Evolutionary conservation across 2,888 invertebrate species (phyloP), one percentile per base, ranked within the genome.

Genomic region (Endomychus coccineus): DNA sequence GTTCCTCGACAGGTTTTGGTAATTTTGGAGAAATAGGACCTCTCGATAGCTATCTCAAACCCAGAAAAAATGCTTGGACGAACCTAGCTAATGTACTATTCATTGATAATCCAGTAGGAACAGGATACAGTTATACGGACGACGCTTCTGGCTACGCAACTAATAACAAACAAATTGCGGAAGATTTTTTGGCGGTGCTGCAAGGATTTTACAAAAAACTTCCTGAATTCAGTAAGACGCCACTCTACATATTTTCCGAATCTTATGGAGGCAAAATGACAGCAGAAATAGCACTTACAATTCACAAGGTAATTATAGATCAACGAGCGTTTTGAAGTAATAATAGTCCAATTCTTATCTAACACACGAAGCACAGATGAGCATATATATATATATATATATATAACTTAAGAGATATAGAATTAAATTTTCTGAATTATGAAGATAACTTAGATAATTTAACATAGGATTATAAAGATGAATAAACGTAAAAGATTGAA

Each of bases 191-290:
- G 1, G 70, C 71, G 33, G 70, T 87, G 22, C 74, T 89, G 66
- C 73, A 72, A 54, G 72, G 71, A 4, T 86, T 92, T 62, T 78
- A 85, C 48, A 53, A 67, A 10, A 59, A 68, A 9, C 69, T 82
- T 55, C 76, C 84, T 0, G 75, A 80, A 52, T 90, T 90, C 55
- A 72, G 75, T 59, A 69, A 66, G 6, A 74, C 82, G 0, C 83
- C 88, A 1, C 69, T 88, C 19, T 91, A 90, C 58, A 85, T 92
- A 42, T 84, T 87, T 54, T 83, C 83, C 14, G 90, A 94, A 62
- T 90, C 90, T 0, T 92, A 92, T 61, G 92, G 92, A 11, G 92
- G 91, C 2, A 94, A 92, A 69, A 91, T 91, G 89, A 83, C 86
- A 0, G 78, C 83, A 1, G 87, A 87, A 53, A 89, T 91, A 61